These are phyloP conservation scores for Megaceryle torquata DNA, from an alignment of 2,113 vertebrate genomes.

Conservation along the genomic window DNA sequence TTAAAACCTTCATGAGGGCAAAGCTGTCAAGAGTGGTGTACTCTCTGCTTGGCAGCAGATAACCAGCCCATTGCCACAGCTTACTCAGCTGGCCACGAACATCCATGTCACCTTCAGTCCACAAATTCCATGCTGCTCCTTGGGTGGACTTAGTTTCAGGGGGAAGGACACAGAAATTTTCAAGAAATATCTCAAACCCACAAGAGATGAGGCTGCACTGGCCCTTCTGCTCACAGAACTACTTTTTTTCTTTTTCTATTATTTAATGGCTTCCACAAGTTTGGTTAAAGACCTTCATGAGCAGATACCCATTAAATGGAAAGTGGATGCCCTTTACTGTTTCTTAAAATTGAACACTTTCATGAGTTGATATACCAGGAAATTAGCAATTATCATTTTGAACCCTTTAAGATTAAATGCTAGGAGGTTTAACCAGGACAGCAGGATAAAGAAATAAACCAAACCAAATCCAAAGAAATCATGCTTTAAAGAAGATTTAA, in stretches of 20 bases:
- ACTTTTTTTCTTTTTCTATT: neutral
- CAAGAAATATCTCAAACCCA: neutral
- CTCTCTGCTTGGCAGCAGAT: neutral
- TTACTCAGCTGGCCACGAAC: neutral
- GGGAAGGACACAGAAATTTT: neutral
- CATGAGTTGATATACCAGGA: neutral
- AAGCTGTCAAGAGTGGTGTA: neutral
- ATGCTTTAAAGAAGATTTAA: neutral
- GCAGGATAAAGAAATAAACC: neutral
- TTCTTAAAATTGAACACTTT: conserved; percentile 4
- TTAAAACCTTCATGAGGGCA: neutral
- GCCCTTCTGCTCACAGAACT: neutral
- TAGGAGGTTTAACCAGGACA: neutral
- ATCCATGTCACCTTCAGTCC: neutral
- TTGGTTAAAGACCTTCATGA: neutral
- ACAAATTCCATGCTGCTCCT: neutral
- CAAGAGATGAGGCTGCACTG: neutral
- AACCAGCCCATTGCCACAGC: neutral
- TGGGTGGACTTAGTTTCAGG: neutral
- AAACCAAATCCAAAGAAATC: conserved; percentile 3
- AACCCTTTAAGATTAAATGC: neutral
- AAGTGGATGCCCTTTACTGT: neutral
- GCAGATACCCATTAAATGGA: neutral
- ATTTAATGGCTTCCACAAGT: neutral
- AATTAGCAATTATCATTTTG: neutral